Evolutionary conservation across 2,888 invertebrate genomes (phyloP).

Genomic region (Drosophila peninsularis): DNA sequence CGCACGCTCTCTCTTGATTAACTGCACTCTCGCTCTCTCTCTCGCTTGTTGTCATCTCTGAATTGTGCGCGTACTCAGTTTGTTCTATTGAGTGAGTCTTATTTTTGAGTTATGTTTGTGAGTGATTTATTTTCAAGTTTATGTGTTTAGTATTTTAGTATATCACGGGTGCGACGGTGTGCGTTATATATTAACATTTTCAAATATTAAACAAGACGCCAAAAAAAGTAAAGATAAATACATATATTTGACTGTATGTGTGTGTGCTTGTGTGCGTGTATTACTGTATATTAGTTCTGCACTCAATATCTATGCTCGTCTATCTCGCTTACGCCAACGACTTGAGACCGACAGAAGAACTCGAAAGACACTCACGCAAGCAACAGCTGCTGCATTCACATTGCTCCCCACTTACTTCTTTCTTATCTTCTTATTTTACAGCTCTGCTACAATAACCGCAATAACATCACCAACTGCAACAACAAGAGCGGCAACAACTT

Average conservation of each 20-base stretch:
- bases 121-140: slow-evolving; percentile 18
- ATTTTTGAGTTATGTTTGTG: slow-evolving; percentile 35
- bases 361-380: slow-evolving; percentile 36
- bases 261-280: not conserved
- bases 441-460: slow-evolving; percentile 29
- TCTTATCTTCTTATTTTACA: slow-evolving; percentile 35
- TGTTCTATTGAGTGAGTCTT: slow-evolving; percentile 42
- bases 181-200: not conserved
- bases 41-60: too few relatives aligned
- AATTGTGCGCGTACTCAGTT: slow-evolving; percentile 31
- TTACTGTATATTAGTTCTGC: not conserved
- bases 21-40: slow-evolving; percentile 14
- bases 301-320: slow-evolving; percentile 8
- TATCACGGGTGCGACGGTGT: not conserved
- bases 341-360: slow-evolving; percentile 27
- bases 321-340: slow-evolving; percentile 17
- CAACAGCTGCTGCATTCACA: slow-evolving; percentile 60
- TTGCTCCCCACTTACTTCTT: slow-evolving; percentile 26
- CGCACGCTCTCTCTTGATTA: slow-evolving; percentile 48
- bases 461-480: not conserved
- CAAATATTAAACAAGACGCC: slow-evolving; percentile 2
- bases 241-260: not conserved
- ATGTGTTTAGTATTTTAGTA: slow-evolving; percentile 4
- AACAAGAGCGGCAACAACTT: slow-evolving; percentile 4
- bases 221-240: not conserved